phyloP scores from a whole-genome alignment of 2,797 vertebrate species.

The Fistularia tabacaria region DNA sequence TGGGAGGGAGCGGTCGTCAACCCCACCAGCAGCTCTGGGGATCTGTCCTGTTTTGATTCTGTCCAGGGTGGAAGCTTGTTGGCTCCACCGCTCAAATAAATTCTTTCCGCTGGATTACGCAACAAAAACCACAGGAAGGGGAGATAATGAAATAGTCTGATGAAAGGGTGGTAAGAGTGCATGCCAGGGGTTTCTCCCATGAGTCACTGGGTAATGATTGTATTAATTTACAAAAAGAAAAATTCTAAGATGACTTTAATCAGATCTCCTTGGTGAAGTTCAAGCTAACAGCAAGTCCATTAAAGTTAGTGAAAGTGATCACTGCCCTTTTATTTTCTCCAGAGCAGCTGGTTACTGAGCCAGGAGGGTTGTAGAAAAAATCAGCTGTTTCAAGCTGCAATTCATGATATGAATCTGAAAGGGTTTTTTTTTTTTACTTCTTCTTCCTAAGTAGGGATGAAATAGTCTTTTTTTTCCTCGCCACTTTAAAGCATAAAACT shows the following conservation, averaged over 20 bases:
- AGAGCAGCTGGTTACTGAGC: constrained; percentile 10
- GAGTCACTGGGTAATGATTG: constrained; percentile 43
- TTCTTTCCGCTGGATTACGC: constrained; percentile 56
- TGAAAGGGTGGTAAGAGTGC: constrained; percentile 41
- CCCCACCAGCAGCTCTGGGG: constrained; percentile 17
- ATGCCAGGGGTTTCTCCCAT: constrained; percentile 25
- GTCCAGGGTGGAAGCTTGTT: constrained; percentile 42
- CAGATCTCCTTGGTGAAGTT: constrained; percentile 12
- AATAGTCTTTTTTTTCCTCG: too few species aligned
- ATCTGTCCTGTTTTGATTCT: constrained; percentile 38
- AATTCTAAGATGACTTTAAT: constrained; percentile 21
- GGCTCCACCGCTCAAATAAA: constrained; percentile 42
- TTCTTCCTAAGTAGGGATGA: too few species aligned
- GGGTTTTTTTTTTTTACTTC: too few species aligned
- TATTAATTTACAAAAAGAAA: constrained; percentile 32
- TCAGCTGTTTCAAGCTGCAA: too few species aligned
- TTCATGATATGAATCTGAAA: too few species aligned
- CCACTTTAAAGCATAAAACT: too few species aligned
- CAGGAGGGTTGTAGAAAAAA: constrained; percentile 1
- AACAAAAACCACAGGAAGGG: constrained; percentile 64
- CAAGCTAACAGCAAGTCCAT: background rate
- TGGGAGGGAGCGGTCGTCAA: constrained; percentile 4
- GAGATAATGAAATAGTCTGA: constrained; percentile 53
- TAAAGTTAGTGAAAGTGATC: background rate
- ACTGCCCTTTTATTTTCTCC: background rate